phyloP scores from a whole-genome alignment of 2,113 vertebrate species.

The Saguinus midas region DNA sequence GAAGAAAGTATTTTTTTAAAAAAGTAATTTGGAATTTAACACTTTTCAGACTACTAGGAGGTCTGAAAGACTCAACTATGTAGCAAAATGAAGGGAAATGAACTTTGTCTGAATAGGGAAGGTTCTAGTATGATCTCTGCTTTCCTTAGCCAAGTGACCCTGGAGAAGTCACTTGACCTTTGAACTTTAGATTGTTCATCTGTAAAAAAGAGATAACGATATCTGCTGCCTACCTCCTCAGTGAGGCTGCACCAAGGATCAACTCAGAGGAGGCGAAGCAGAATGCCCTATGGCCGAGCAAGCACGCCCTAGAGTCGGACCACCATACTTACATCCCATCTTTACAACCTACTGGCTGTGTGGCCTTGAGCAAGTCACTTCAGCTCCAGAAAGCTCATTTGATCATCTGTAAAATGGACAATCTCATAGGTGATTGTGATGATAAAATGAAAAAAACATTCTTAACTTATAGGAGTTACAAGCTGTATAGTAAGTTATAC shows the following conservation, averaged over 20 bases:
- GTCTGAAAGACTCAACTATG: neutral
- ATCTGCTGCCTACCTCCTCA: too few relatives aligned
- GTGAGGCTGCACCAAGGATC: neutral
- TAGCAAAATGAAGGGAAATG: neutral
- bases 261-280: neutral
- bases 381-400: too few relatives aligned
- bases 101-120: neutral
- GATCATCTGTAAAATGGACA: neutral
- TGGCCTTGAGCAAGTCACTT: neutral
- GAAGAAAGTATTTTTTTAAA: neutral
- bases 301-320: neutral
- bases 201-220: neutral
- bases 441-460: neutral
- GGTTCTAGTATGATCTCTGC: too few relatives aligned
- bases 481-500: too few relatives aligned
- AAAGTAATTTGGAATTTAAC: neutral
- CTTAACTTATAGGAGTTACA: too few relatives aligned
- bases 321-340: too few relatives aligned
- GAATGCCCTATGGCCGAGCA: rapidly evolving
- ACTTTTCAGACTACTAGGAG: neutral
- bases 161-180: neutral
- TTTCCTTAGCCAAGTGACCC: neutral
- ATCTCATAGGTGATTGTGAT: neutral
- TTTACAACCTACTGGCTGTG: neutral
- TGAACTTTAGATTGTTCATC: neutral